Percentiles rank a stretch among this genome's conserved stretches.
These are phyloP conservation scores for Spicauda simplicius DNA, from an alignment of 2,888 invertebrate species.

Conservation along the genomic window DNA sequence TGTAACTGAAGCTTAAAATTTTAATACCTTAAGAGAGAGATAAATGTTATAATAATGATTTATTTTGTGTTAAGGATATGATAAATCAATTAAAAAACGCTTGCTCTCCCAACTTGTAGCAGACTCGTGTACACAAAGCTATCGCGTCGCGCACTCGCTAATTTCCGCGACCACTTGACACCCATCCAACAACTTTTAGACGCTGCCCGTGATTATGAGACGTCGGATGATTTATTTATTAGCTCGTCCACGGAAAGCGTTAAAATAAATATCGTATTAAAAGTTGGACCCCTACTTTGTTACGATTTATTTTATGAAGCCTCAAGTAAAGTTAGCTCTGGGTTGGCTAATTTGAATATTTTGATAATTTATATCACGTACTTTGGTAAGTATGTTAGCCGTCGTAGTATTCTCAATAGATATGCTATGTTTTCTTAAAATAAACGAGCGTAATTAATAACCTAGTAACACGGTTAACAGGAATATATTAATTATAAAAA, in stretches of 20 bases:
- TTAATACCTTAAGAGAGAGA: no score
- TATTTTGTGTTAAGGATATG: no score
- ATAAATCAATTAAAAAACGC: constrained; percentile 27
- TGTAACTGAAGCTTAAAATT: no score
- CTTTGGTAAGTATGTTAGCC: constrained; percentile 40
- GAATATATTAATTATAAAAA: background rate
- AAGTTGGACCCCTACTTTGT: constrained; percentile 20
- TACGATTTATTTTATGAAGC: constrained; percentile 20
- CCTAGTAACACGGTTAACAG: background rate
- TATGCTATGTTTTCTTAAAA: constrained; percentile 6
- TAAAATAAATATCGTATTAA: constrained; percentile 35
- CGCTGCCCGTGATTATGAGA: constrained; percentile 70
- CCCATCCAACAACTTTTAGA: constrained; percentile 69
- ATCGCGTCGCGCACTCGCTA: constrained; percentile 79
- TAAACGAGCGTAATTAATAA: constrained; percentile 10
- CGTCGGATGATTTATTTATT: constrained; percentile 73
- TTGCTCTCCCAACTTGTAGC: constrained; percentile 51
- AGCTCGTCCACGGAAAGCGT: constrained; percentile 43
- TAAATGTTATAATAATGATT: no score
- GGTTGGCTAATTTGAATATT: constrained; percentile 27
- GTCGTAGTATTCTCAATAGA: constrained; percentile 33
- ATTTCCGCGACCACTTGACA: constrained; percentile 76
- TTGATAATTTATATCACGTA: constrained; percentile 20
- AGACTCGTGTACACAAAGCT: constrained; percentile 67
- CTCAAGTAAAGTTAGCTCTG: constrained; percentile 3